Evolutionary conservation across 2,113 vertebrate species (phyloP), one percentile per base, ranked within the genome.

Genomic region (Pachyramphus minor): DNA sequence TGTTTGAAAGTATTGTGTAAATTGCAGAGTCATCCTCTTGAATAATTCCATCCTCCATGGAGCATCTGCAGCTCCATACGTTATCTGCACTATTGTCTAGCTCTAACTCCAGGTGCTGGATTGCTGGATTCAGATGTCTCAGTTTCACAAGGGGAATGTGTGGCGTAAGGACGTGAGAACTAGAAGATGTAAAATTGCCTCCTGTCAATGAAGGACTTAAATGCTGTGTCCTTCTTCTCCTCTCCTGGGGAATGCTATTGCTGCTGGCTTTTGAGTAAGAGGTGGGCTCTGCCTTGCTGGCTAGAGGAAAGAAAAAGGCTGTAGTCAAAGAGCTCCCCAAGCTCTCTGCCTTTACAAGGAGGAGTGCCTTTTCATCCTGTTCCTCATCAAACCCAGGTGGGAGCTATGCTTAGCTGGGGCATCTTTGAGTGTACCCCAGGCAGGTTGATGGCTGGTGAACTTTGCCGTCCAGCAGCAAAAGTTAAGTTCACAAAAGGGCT

Each of bases 81-180:
- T 16, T 15, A 41, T 25, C 63, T 59, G 4, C n/a, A 30, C 11
- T 8, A 7, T 56, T 39, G 59, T 25, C 21, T 4, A 35, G 35
- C 31, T 19, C 12, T 47, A 24, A 41, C 39, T 76, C 27, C 68
- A 58, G 27, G 45, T 47, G 2, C 33, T 77, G 73, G 20, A 56
- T 15, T 44, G 47, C 39, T 62, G 64, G n/a, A 24, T 83, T 82
- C 12, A 2, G 8, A 6, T 53, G 49, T 35, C 53, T 52, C n/a
- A 2, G 10, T 33, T 78, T 78, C 66, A 14, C 0, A 0, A 53
- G 9, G 21, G 21, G 12, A 10, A 16, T 44, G 28, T 49, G n/a
- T 35, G 53, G n/a, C 1, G 3, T 13, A 13, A 64, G 27, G 39
- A 6, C 0, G 0, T 30, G 73, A 45, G 45, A 82, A 53, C 41